Evolutionary conservation across 2,797 vertebrate genomes (phyloP), one percentile per base, ranked within the genome.

Genomic region (Astyanax mexicanus): DNA sequence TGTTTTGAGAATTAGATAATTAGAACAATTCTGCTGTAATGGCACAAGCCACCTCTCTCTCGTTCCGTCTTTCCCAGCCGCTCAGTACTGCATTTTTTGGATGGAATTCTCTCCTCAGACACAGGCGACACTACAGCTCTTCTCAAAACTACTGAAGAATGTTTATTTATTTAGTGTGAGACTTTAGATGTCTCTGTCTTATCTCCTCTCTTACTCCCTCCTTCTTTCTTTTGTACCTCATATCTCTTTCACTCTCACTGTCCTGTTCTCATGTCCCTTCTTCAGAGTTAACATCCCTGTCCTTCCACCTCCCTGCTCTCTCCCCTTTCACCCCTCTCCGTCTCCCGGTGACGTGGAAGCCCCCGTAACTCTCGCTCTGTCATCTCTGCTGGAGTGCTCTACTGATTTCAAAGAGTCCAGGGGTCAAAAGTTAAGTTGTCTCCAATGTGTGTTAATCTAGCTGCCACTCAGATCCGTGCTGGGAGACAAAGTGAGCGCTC

Each of bases 361-460:
- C 58, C 47, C 69, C 55, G 73, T 77, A 80, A 82, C 77, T 78
- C 79, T 74, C 76, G 68, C 73, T 77, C 80, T 92, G 92, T 92
- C 92, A 91, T 90, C 90, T 90, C 85, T 85, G 89, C 90, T 92
- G 89, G 91, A 93, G 92, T 92, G 90, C 89, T 92, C 90, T 89
- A 77, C 90, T 89, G 86, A 90, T 93, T 93, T 94, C 93, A 94
- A 94, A 94, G 92, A 91, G 91, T 75, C 83, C 55, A 54, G 86
- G 86, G 95, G 92, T 93, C 94, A 92, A 85, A 87, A 95, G 94
- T 96, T 95, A 96, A 96, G 91, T 93, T 94, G 92, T 94, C 92
- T 93, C 89, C 91, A 90, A 90, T 83, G 88, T 86, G 77, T 88
- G 92, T 94, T 92, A 90, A 91, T 90, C 92, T 92, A 92, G 94